These are phyloP conservation scores for Neelides folsomi DNA, from an alignment of 2,888 invertebrate genomes.

Conservation along the genomic window DNA sequence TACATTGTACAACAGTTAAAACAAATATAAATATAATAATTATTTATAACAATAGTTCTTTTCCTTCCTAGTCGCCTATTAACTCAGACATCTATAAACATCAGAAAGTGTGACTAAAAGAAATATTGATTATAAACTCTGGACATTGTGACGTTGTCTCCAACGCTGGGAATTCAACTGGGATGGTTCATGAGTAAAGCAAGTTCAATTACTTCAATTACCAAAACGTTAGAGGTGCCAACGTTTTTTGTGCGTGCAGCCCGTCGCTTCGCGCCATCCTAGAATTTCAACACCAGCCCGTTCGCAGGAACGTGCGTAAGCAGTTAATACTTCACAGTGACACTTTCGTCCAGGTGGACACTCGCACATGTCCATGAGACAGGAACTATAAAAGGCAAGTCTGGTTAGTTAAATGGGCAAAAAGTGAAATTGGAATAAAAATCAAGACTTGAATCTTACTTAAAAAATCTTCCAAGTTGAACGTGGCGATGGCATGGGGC, in stretches of 20 bases:
- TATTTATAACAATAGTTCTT: no score
- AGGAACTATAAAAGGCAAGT: conserved; percentile 45
- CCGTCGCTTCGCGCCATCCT: conserved; percentile 57
- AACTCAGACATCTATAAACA: no score
- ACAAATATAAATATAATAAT: no score
- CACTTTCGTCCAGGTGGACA: conserved; percentile 61
- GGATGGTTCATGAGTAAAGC: background rate
- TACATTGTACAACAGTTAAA: no score
- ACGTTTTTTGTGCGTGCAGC: conserved; percentile 41
- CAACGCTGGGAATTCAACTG: no score
- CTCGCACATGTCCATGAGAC: conserved; percentile 75
- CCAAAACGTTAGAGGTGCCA: conserved; percentile 15
- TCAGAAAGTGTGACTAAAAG: no score
- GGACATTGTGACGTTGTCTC: no score
- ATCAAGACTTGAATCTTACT: conserved; percentile 38
- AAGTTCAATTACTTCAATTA: background rate
- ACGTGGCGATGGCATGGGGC: conserved; percentile 64
- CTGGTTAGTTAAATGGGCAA: conserved; percentile 1
- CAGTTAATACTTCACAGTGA: conserved; percentile 78
- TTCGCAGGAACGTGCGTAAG: conserved; percentile 76
- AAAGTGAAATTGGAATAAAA: background rate
- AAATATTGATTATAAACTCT: no score
- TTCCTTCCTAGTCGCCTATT: no score
- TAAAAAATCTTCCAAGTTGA: conserved; percentile 67
- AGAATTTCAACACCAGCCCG: conserved; percentile 55